Evolutionary conservation across 2,888 invertebrate genomes (phyloP), one percentile per base, ranked within the genome.

Genomic region (Spialia ferax): DNA sequence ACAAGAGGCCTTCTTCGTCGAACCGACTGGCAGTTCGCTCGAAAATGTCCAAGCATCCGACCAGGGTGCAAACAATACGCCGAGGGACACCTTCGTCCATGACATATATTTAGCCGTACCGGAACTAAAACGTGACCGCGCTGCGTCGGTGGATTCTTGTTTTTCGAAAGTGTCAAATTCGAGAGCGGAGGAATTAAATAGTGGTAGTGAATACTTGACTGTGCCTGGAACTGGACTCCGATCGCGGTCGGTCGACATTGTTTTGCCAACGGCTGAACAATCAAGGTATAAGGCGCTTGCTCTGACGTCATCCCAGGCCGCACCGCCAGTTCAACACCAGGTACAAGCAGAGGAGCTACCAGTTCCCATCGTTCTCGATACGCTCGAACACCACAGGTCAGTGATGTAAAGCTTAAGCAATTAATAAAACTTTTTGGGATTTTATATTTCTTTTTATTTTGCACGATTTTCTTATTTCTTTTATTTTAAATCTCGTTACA

Each of bases 141-240:
- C 98, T 18, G 97, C 97, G 35, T 97, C 97, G 0, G 97, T 98
- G 1, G 98, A 98, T 84, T 97, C 97, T 18, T 97, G 97, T 82
- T 98, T 97, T 86, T 96, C 97, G 68, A 96, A 97, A 89, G 95
- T 96, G 62, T 95, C 96, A 23, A 95, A 95, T 72, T 95, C 95
- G 65, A 95, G 96, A 84, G 96, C 96, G 20, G 96, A 96, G 78
- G 96, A 97, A 80, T 82, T 97, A 73, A 95, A 96, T 77, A 95
- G 95, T 63, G 94, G 94, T 26, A 94, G 93, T 64, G 94, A 94
- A 70, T 95, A 95, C 59, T 90, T 96, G 72, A 95, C 96, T 68
- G 97, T 97, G 68, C 97, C 97, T 5, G 96, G 96, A 61, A 95
- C 95, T 69, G 96, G 95, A 71, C 95, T 96, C 35, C 94, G 98